Evolutionary conservation across 2,888 invertebrate species (phyloP).

Genomic region (Callinectes sapidus): DNA sequence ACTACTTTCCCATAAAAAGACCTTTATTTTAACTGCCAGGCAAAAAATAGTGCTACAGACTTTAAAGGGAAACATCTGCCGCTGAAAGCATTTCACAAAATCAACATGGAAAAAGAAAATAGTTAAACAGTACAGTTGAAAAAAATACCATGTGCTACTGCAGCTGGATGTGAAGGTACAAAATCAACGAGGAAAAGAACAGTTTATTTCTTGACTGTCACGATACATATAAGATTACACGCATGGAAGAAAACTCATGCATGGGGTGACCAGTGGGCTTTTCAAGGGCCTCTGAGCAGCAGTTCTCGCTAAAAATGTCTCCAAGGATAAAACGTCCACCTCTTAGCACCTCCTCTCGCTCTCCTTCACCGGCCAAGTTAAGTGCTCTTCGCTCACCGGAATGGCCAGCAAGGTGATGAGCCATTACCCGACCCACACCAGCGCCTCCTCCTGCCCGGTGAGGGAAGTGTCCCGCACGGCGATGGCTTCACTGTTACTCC

Average conservation of each 20-base stretch:
- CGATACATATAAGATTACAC: neutral
- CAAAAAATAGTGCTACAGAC: neutral
- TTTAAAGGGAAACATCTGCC: neutral
- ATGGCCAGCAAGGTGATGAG: neutral
- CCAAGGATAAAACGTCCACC: neutral
- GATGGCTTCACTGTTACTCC: neutral
- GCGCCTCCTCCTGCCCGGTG: neutral
- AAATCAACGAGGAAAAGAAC: neutral
- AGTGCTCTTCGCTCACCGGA: conserved; percentile 10
- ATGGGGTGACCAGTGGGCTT: neutral
- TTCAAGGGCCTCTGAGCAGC: neutral
- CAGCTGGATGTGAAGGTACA: neutral
- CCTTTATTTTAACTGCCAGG: neutral
- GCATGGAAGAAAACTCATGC: neutral
- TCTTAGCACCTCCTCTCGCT: conserved; percentile 3
- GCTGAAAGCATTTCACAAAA: neutral
- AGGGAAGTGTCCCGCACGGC: neutral
- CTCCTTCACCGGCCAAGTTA: neutral
- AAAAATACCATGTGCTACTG: neutral
- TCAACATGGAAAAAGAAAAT: neutral
- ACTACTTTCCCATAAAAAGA: neutral
- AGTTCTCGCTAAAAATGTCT: neutral
- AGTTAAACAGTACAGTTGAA: neutral
- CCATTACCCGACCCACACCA: neutral
- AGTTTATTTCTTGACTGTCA: neutral